Conservation (phyloP, 2,888 invertebrate species). For the Schizotus pectinicornis region DNA sequence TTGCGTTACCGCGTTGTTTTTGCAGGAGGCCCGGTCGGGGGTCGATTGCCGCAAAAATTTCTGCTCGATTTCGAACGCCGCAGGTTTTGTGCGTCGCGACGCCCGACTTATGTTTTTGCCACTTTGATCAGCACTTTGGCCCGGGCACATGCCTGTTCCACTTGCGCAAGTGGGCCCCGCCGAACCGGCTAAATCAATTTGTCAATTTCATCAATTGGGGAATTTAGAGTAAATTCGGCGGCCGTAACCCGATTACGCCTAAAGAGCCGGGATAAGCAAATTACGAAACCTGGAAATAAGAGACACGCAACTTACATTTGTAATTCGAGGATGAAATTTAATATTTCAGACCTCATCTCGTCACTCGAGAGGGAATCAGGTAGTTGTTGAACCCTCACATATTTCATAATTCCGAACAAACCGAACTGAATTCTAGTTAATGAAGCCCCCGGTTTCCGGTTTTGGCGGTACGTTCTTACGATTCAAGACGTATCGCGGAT, state of each 20-base stretch:
- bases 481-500: slow-evolving; percentile 1
- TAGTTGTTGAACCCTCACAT: slow-evolving; percentile 8
- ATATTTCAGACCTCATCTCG: slow-evolving; percentile 15
- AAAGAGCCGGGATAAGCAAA: slow-evolving; percentile 24
- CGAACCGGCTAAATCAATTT: slow-evolving; percentile 12
- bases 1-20: no score
- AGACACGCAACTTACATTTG: slow-evolving; percentile 11
- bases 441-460: neutral
- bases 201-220: slow-evolving; percentile 19
- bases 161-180: no score
- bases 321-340: slow-evolving; percentile 7
- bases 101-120: no score
- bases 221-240: slow-evolving; percentile 16
- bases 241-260: slow-evolving; percentile 18
- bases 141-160: no score
- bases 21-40: no score
- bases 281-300: slow-evolving; percentile 19
- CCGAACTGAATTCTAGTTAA: slow-evolving; percentile 4
- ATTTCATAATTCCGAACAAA: slow-evolving; percentile 6
- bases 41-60: no score
- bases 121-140: no score
- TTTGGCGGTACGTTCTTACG: no score
- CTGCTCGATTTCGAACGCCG: no score
- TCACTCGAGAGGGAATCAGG: slow-evolving; percentile 10
- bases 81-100: no score